Evolutionary conservation across 2,113 vertebrate species (phyloP).

Genomic region (Megaceryle torquata): DNA sequence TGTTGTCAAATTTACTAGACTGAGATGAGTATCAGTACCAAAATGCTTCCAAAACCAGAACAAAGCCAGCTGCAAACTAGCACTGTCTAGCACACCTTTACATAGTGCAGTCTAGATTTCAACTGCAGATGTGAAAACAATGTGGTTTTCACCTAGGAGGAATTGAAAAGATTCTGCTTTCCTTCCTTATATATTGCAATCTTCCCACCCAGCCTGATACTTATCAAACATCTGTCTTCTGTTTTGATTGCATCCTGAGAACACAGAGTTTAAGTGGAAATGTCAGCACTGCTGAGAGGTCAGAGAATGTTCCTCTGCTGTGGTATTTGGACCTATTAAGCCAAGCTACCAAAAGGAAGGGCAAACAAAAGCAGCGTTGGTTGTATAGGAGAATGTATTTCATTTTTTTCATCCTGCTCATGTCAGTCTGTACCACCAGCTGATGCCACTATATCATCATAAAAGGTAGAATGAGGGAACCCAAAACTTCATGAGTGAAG

Average conservation of each 20-base stretch:
- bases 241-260: not conserved
- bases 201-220: not conserved
- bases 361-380: not conserved
- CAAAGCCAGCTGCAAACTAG: not conserved
- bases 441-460: not conserved
- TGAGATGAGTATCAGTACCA: not conserved
- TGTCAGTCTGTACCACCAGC: not conserved
- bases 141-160: not conserved
- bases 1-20: not conserved
- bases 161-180: not conserved
- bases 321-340: not conserved
- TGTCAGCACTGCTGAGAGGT: not conserved
- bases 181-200: rapidly evolving
- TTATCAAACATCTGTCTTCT: not conserved
- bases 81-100: not conserved
- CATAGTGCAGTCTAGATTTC: not conserved
- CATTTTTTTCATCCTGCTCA: not conserved
- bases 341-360: not conserved
- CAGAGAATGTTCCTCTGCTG: not conserved
- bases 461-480: not conserved
- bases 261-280: not conserved
- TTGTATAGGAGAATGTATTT: not conserved
- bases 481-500: not conserved
- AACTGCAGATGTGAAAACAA: not conserved
- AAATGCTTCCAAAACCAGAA: not conserved